Conservation (phyloP, 2,113 vertebrate genomes). For the Lepidothrix coronata region DNA sequence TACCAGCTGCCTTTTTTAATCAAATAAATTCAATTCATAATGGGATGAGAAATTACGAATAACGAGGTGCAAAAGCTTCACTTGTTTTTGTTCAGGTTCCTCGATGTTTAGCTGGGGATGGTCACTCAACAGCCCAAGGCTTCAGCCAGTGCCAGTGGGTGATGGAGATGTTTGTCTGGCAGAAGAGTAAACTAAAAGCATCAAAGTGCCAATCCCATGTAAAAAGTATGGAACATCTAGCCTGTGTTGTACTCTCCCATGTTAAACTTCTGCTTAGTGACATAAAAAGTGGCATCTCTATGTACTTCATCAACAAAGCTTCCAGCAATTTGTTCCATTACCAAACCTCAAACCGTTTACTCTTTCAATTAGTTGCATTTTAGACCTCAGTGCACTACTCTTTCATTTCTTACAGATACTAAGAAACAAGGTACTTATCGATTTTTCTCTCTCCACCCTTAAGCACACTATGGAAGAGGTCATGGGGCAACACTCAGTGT, state of each 20-base stretch:
- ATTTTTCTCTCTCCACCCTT: neutral
- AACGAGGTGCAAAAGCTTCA: neutral
- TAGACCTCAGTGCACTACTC: neutral
- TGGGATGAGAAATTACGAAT: neutral
- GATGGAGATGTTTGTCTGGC: neutral
- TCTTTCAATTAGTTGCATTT: neutral
- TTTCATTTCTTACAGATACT: neutral
- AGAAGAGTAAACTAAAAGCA: neutral
- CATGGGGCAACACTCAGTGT: neutral
- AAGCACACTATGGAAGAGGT: neutral
- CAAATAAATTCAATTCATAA: neutral
- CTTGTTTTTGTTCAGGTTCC: neutral
- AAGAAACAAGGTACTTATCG: rapidly evolving
- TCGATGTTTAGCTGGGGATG: neutral
- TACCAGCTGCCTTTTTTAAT: neutral
- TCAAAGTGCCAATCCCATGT: neutral
- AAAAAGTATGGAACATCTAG: neutral
- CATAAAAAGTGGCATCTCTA: neutral
- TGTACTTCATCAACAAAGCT: neutral
- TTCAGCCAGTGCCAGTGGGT: neutral
- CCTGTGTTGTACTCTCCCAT: neutral
- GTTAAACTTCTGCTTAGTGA: neutral
- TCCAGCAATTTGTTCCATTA: neutral
- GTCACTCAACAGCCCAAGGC: neutral
- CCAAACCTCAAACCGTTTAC: neutral